Evolutionary conservation across 2,797 vertebrate species (phyloP).

Genomic region (Nannoperca australis): DNA sequence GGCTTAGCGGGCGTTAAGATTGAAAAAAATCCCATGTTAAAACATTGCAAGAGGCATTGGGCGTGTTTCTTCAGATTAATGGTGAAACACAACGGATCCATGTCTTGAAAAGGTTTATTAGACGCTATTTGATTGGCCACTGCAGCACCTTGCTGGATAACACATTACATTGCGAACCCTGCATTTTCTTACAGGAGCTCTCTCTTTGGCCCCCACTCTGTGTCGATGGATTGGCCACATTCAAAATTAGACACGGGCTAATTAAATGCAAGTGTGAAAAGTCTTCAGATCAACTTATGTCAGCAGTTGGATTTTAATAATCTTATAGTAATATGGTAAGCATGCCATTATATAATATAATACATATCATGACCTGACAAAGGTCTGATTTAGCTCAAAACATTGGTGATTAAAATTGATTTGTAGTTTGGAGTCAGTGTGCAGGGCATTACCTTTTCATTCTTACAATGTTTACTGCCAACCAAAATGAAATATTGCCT

Average conservation of each 20-base stretch:
- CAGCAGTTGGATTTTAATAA: slow-evolving; percentile 12
- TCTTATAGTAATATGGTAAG: neutral
- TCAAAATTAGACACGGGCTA: neutral
- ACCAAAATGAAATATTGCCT: slow-evolving; percentile 71
- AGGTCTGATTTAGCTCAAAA: slow-evolving; percentile 21
- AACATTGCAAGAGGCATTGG: neutral
- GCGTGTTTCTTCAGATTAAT: no score
- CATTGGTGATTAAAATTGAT: slow-evolving; percentile 25
- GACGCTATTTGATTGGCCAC: neutral
- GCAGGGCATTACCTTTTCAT: slow-evolving; percentile 27
- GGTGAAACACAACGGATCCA: neutral
- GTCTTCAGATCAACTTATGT: neutral
- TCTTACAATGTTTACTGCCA: slow-evolving; percentile 20
- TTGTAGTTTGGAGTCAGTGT: slow-evolving; percentile 12
- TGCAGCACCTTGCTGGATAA: neutral
- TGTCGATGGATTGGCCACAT: neutral
- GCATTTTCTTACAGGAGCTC: neutral
- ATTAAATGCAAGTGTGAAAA: slow-evolving; percentile 32
- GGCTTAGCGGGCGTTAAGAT: neutral
- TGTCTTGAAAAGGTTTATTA: no score
- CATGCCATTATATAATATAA: slow-evolving; percentile 2
- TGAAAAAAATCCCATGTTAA: neutral
- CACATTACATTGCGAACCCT: neutral
- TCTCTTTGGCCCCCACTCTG: neutral
- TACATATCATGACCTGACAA: slow-evolving; percentile 1